phyloP scores from a whole-genome alignment of 2,797 vertebrate genomes.

The Myripristis jacobus region DNA sequence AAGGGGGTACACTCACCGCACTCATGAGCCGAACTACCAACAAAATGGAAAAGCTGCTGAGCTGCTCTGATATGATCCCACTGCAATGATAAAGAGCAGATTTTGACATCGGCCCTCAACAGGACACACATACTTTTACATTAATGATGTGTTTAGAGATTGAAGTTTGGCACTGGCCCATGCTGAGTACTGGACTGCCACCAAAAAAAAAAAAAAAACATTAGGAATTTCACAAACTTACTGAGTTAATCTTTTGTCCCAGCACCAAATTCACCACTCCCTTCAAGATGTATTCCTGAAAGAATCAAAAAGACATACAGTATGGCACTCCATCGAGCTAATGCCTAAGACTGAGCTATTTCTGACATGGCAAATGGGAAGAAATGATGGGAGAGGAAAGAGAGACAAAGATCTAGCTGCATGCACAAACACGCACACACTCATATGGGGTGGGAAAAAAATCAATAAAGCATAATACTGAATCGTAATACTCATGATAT shows the following conservation, averaged over 20 bases:
- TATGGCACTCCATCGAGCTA: neutral
- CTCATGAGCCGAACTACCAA: conserved; percentile 91
- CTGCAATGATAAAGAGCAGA: conserved; percentile 67
- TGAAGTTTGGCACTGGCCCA: neutral
- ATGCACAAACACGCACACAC: conserved; percentile 16
- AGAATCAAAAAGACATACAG: conserved; percentile 21
- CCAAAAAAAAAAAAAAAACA: neutral
- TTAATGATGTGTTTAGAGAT: neutral
- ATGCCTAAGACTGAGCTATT: conserved; percentile 5
- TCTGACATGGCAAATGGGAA: conserved; percentile 4
- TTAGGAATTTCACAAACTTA: conserved; percentile 66
- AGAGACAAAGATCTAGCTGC: neutral
- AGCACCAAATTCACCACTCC: conserved; percentile 91
- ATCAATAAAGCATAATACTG: too few species aligned
- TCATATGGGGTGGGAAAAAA: too few species aligned
- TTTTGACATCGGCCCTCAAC: neutral
- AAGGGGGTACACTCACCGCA: conserved; percentile 79
- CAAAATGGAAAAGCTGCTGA: conserved; percentile 91
- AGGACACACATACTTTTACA: neutral
- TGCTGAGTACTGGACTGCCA: too few species aligned
- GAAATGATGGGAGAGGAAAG: neutral
- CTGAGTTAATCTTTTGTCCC: conserved; percentile 89
- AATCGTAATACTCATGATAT: too few species aligned
- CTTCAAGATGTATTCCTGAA: conserved; percentile 90
- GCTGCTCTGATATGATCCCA: conserved; percentile 91